Evolutionary conservation across 2,113 vertebrate species (phyloP).

Genomic region (Macquaria ambigua): DNA sequence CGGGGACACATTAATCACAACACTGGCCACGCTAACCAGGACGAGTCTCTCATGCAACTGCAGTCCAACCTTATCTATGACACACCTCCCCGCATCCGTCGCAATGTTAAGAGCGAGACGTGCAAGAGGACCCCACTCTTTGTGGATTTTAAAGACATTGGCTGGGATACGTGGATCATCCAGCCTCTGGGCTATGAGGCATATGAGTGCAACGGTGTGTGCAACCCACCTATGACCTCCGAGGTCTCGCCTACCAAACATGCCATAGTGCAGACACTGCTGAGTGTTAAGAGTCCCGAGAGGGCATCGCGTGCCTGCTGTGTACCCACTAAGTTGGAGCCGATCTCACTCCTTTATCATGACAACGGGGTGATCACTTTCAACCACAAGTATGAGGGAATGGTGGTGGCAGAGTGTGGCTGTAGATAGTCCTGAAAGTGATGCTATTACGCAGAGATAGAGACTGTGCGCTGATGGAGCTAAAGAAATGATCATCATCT

Average conservation of each 20-base stretch:
- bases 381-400: slow-evolving; percentile 97
- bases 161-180: slow-evolving; percentile 97
- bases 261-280: slow-evolving; percentile 93
- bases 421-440: slow-evolving; percentile 90
- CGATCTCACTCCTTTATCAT: slow-evolving; percentile 95
- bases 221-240: slow-evolving; percentile 90
- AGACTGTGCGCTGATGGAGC: slow-evolving; percentile 42
- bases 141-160: slow-evolving; percentile 98
- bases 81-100: slow-evolving; percentile 89
- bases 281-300: slow-evolving; percentile 91
- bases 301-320: slow-evolving; percentile 94
- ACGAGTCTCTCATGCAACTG: slow-evolving; percentile 86
- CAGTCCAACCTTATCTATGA: slow-evolving; percentile 93
- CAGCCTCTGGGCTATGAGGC: slow-evolving; percentile 93
- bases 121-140: slow-evolving; percentile 94
- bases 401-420: slow-evolving; percentile 97
- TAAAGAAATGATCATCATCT: not conserved
- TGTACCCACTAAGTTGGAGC: slow-evolving; percentile 95
- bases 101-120: slow-evolving; percentile 90
- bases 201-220: slow-evolving; percentile 92
- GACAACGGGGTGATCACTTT: slow-evolving; percentile 93
- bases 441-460: slow-evolving; percentile 19
- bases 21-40: slow-evolving; percentile 66
- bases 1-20: slow-evolving; percentile 58
- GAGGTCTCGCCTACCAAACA: slow-evolving; percentile 95